Conservation (phyloP, 1,140 invertebrate genomes). For the Gonioctena quinquepunctata region DNA sequence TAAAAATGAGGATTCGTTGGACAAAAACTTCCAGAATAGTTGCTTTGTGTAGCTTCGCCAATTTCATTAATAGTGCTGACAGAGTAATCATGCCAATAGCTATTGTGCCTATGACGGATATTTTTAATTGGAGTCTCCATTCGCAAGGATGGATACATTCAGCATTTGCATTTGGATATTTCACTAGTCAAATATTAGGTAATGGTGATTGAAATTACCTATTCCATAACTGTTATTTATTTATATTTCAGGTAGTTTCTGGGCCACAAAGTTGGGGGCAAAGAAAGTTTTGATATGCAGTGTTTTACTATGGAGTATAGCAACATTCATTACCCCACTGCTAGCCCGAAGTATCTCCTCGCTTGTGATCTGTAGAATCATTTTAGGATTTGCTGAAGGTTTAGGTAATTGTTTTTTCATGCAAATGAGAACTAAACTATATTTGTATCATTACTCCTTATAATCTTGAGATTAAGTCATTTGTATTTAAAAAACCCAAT, state of each 20-base stretch:
- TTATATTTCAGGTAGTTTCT: constrained; percentile 72
- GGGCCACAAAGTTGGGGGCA: constrained; percentile 72
- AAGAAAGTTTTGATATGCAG: constrained; percentile 73
- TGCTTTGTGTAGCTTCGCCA: constrained; percentile 73
- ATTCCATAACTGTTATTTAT: constrained; percentile 27
- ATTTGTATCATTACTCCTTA: too few relatives aligned
- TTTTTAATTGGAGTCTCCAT: constrained; percentile 75
- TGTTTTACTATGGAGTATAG: constrained; percentile 77
- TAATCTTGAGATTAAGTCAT: too few relatives aligned
- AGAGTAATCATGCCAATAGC: constrained; percentile 82
- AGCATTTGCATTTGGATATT: constrained; percentile 79
- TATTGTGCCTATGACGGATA: constrained; percentile 75
- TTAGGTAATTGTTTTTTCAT: constrained; percentile 69
- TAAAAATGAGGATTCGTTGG: constrained; percentile 60
- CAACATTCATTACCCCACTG: constrained; percentile 73
- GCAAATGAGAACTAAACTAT: too few relatives aligned
- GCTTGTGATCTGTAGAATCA: constrained; percentile 67
- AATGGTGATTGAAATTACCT: neutral
- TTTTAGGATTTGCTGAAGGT: constrained; percentile 77
- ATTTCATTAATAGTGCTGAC: constrained; percentile 82
- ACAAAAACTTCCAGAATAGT: constrained; percentile 66
- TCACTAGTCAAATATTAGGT: constrained; percentile 69
- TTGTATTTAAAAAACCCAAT: too few relatives aligned
- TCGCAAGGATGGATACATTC: constrained; percentile 80
- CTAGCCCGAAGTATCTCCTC: constrained; percentile 68